These are phyloP conservation scores for Xyrauchen texanus DNA, from an alignment of 2,113 vertebrate genomes.

Conservation along the genomic window DNA sequence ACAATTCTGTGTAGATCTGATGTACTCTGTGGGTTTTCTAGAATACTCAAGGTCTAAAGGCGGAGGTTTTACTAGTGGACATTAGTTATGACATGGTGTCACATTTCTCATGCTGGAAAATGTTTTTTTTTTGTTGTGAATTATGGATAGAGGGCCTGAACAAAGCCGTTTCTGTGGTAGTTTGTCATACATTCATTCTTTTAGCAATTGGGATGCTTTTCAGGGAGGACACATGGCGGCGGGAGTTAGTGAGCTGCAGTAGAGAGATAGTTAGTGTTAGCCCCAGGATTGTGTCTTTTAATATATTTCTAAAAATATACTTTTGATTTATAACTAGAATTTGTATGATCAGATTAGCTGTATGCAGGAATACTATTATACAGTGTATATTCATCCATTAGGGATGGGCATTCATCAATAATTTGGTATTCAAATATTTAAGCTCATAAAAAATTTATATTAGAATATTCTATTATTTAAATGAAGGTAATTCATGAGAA, in stretches of 20 bases:
- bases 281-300: not conserved
- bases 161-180: constrained; percentile 38
- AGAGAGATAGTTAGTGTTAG: not conserved
- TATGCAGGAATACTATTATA: no score
- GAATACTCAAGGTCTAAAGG: not conserved
- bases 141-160: constrained; percentile 44
- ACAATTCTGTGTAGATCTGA: no score
- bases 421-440: no score
- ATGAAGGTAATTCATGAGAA: no score
- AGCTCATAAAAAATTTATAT: no score
- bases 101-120: constrained; percentile 37
- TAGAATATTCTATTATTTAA: no score
- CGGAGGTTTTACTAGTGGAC: not conserved
- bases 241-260: not conserved
- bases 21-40: no score
- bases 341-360: no score
- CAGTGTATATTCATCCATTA: no score
- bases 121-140: constrained; percentile 47
- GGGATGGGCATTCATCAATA: no score
- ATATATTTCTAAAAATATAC: not conserved
- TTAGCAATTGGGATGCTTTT: constrained; percentile 24
- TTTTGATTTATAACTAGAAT: no score
- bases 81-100: constrained; percentile 41
- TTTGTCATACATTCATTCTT: constrained; percentile 48
- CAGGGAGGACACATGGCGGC: not conserved